phyloP scores from a whole-genome alignment of 2,888 invertebrate genomes.

The Eumerus sabulonum region DNA sequence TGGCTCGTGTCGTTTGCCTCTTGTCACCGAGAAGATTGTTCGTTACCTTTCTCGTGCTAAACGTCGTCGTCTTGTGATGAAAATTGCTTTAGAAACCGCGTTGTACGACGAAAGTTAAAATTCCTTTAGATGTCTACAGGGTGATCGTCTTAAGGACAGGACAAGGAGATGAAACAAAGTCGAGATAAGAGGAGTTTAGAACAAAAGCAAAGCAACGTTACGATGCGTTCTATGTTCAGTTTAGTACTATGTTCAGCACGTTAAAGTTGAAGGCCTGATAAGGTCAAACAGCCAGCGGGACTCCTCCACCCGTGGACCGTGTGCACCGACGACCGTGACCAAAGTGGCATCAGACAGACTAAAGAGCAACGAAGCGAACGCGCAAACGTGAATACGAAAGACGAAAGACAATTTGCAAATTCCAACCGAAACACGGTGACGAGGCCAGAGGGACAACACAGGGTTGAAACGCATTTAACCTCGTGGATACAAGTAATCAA shows the following conservation, averaged over 20 bases:
- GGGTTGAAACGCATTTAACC: constrained; percentile 65
- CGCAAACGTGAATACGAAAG: neutral
- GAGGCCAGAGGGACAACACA: constrained; percentile 42
- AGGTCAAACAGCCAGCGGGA: constrained; percentile 31
- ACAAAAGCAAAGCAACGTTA: neutral
- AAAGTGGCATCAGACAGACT: constrained; percentile 27
- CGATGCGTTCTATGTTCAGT: neutral
- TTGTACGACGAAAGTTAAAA: too few species aligned
- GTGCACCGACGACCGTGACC: constrained; percentile 22
- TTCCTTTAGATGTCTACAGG: too few species aligned
- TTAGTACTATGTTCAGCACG: too few species aligned
- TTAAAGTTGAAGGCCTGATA: constrained; percentile 13
- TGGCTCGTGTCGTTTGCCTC: constrained; percentile 16
- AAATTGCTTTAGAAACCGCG: neutral
- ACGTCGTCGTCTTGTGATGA: too few species aligned
- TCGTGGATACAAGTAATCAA: constrained; percentile 44
- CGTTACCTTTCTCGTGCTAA: neutral
- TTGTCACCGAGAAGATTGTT: constrained; percentile 33
- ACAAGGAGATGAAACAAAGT: neutral
- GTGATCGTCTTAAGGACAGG: neutral
- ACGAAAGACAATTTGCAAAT: constrained; percentile 30
- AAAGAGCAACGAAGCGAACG: too few species aligned
- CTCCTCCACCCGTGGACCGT: neutral
- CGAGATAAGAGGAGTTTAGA: neutral
- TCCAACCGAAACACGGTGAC: constrained; percentile 30